These are phyloP conservation scores for Listronotus oregonensis DNA, from an alignment of 1,140 invertebrate species.

Conservation along the genomic window DNA sequence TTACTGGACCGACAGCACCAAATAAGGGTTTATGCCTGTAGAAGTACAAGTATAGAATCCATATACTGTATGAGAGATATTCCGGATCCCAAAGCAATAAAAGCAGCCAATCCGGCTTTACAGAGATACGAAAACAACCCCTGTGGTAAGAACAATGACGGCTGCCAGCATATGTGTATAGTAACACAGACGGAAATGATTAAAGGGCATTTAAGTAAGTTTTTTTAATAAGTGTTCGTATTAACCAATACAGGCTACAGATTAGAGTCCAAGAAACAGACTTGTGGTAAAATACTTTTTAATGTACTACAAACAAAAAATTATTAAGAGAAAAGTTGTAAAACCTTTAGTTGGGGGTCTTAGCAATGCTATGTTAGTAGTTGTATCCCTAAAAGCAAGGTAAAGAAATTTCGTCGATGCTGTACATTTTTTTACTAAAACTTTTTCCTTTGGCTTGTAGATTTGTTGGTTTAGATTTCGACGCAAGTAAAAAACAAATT, in stretches of 20 bases:
- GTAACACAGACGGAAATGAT: constrained; percentile 80
- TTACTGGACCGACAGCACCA: constrained; percentile 95
- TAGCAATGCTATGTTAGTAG: constrained; percentile 90
- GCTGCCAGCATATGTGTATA: constrained; percentile 95
- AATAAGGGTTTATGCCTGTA: constrained; percentile 90
- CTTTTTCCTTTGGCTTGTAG: constrained; percentile 57
- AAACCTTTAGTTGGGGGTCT: constrained; percentile 89
- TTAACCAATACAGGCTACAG: constrained; percentile 87
- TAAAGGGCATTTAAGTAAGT: constrained; percentile 16
- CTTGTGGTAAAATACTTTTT: constrained; percentile 93
- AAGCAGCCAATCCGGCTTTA: constrained; percentile 77
- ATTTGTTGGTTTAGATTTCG: constrained; percentile 97
- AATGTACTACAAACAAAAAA: constrained; percentile 95
- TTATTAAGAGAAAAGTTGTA: constrained; percentile 94
- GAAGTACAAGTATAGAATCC: constrained; percentile 77
- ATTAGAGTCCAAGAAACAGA: constrained; percentile 74
- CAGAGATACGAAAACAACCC: constrained; percentile 83
- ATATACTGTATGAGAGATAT: constrained; percentile 81
- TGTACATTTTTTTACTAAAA: not conserved
- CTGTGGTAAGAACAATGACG: constrained; percentile 87
- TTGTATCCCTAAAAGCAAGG: constrained; percentile 82
- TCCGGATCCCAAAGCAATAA: constrained; percentile 83
- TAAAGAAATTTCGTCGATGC: not conserved
- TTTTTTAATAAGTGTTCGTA: constrained; percentile 76
- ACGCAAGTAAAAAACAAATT: constrained; percentile 87